Evolutionary conservation across 35 echinoderm and acorn worm genomes (phyloP), one percentile per base, ranked within the genome.

Genomic region (Eucidaris tribuloides): DNA sequence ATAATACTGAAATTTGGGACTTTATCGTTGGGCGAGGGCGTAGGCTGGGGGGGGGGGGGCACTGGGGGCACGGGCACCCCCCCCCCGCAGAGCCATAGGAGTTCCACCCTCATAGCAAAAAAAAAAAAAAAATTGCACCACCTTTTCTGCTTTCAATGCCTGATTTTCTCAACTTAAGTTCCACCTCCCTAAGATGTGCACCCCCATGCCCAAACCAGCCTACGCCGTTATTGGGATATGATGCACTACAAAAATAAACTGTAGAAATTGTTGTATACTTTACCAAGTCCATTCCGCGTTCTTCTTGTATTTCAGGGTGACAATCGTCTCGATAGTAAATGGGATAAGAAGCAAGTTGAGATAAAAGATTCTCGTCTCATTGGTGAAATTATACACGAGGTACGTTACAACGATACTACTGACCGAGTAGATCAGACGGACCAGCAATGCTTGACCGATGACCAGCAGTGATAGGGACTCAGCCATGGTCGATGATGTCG

Each of bases 261-360:
- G 29, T 1, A 31, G 29, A 19, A 64, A 25, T 24, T 9, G 60
- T 31, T 19, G 29, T 3, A 64, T 11, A 19, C 13, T 7, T 74
- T 44, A 74, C 68, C 68, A 74, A 14, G 68, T 74, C 68, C 68
- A 74, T 23, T 74, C 68, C 6, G 35, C 68, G 19, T 25, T 74
- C 68, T 44, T 74, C 68, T 74, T 74, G 68, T 74, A 74, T 7
- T 74, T 74, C 7, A 74, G 41, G 44, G 68, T 74, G 68, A 74
- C 11, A 22, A 20, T 20, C 18, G 44, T 22, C 37, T 74, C 68
- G 15, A 74, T 74, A 19, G 25, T 3, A 3, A 40, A 74, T 44
- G 68, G 68, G 24, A 74, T 24, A 40, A 44, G 2, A 11, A 74
- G 68, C 9, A 40, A 33, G 25, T 74, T 74, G 37, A 74, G 7